Evolutionary conservation across 2,797 vertebrate genomes (phyloP).

Genomic region (Chelon labrosus): DNA sequence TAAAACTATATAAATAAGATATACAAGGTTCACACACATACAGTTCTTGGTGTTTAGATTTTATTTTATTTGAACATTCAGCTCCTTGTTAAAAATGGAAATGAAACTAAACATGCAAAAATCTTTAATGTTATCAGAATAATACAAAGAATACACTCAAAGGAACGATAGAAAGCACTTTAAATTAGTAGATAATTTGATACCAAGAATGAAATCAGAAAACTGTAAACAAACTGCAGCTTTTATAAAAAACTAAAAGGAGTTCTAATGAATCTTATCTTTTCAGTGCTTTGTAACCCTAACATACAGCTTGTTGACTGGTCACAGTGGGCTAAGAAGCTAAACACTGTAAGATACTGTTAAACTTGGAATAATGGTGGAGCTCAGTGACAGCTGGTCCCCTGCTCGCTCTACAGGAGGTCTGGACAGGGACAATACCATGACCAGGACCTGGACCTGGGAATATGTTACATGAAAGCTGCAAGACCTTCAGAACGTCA

Average conservation of each 20-base stretch:
- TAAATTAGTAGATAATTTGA: too few relatives aligned
- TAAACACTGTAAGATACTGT: constrained; percentile 55
- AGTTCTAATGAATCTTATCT: neutral
- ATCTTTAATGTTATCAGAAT: too few relatives aligned
- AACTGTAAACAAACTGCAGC: too few relatives aligned
- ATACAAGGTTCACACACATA: too few relatives aligned
- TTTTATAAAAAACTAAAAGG: neutral
- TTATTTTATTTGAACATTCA: too few relatives aligned
- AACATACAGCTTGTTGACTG: constrained; percentile 14
- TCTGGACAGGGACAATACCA: constrained; percentile 6
- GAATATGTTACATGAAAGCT: constrained; percentile 5
- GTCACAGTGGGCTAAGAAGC: constrained; percentile 51
- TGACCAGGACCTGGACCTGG: constrained; percentile 7
- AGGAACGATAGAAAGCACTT: too few relatives aligned
- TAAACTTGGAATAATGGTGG: constrained; percentile 56
- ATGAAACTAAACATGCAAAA: too few relatives aligned
- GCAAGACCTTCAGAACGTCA: neutral
- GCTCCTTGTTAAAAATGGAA: too few relatives aligned
- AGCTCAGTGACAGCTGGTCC: constrained; percentile 66
- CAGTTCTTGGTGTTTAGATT: too few relatives aligned
- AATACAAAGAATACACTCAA: too few relatives aligned
- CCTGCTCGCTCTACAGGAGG: constrained; percentile 45
- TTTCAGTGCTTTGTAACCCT: constrained; percentile 7
- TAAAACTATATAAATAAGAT: too few relatives aligned
- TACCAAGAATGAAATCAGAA: too few relatives aligned